Percentiles rank a stretch among this genome's conserved stretches.
phyloP scores from a whole-genome alignment of 1,140 invertebrate genomes.

The Medauroidea extradentata region DNA sequence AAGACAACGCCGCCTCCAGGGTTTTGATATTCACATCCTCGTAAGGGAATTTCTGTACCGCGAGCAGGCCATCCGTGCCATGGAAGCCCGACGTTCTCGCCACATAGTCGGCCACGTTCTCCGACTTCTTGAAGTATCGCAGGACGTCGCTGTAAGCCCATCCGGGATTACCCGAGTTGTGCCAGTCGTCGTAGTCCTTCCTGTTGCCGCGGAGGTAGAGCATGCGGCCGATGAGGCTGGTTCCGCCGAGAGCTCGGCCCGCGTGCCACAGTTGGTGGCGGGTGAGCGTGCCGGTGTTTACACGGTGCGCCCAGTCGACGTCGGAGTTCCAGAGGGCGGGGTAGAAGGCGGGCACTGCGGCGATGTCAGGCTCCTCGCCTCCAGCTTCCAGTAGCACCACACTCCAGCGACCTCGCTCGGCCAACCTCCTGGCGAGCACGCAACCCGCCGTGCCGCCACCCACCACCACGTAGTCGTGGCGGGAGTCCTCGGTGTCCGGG shows the following conservation, averaged over 20 bases:
- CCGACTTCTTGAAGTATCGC: conserved; percentile 43
- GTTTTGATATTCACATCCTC: conserved; percentile 20
- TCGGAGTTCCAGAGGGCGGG: conserved; percentile 28
- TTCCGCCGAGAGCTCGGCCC: conserved; percentile 46
- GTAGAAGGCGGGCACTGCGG: not conserved
- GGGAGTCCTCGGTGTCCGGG: too few species aligned
- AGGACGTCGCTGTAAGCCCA: conserved; percentile 51
- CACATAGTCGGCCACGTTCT: conserved; percentile 28
- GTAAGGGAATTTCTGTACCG: conserved; percentile 48
- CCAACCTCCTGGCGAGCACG: conserved; percentile 45
- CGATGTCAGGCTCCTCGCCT: not conserved
- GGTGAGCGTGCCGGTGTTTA: too few species aligned
- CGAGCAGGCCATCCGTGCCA: conserved; percentile 38
- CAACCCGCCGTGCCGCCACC: conserved; percentile 51
- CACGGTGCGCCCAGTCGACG: not conserved
- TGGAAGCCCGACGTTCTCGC: conserved; percentile 33
- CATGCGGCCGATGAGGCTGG: conserved; percentile 72
- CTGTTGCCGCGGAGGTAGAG: conserved; percentile 75
- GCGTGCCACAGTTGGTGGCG: not conserved
- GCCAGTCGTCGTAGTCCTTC: conserved; percentile 67
- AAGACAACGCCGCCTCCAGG: not conserved
- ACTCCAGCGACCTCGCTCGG: conserved; percentile 1
- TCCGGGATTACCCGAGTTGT: conserved; percentile 32
- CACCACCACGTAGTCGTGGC: conserved; percentile 30
- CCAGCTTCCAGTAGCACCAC: conserved; percentile 6